phyloP scores from a whole-genome alignment of 92 coral and sea anemone species.

The Ricordea florida region DNA sequence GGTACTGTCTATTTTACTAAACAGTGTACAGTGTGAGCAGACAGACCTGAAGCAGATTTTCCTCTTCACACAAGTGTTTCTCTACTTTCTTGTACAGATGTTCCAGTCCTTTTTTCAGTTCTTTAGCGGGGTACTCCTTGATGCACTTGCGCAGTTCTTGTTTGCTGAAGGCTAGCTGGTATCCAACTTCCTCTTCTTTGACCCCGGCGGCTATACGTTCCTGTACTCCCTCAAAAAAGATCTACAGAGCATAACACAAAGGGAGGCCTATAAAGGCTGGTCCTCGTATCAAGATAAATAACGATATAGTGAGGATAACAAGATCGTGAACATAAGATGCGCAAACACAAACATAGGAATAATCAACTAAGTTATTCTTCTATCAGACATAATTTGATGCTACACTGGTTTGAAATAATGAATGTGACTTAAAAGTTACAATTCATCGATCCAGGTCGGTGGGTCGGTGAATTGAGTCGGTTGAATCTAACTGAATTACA shows the following conservation, averaged over 20 bases:
- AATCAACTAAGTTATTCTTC: no score
- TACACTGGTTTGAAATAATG: no score
- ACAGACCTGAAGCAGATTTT: slow-evolving; percentile 91
- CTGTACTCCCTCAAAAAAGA: slow-evolving; percentile 96
- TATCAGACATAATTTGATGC: no score
- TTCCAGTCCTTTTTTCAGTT: slow-evolving; percentile 94
- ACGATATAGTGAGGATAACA: no score
- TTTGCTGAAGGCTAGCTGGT: slow-evolving; percentile 95
- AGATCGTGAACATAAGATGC: no score
- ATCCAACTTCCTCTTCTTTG: slow-evolving; percentile 99
- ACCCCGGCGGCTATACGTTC: slow-evolving; percentile 96
- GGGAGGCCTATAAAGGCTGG: background rate
- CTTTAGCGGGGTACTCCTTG: slow-evolving; percentile 96
- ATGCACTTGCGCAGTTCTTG: slow-evolving; percentile 97
- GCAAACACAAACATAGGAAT: no score
- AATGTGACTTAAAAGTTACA: no score
- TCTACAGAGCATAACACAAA: slow-evolving; percentile 38
- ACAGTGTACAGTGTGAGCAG: background rate
- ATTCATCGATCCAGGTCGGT: no score
- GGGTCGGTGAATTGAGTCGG: no score
- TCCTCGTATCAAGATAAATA: background rate
- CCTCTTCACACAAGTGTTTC: slow-evolving; percentile 96
- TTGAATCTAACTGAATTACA: no score
- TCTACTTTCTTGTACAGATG: slow-evolving; percentile 96
- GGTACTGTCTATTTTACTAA: no score